Base-by-base conservation (phyloP, 1,140 invertebrate species). In the Aleiodes sp. region DNA sequence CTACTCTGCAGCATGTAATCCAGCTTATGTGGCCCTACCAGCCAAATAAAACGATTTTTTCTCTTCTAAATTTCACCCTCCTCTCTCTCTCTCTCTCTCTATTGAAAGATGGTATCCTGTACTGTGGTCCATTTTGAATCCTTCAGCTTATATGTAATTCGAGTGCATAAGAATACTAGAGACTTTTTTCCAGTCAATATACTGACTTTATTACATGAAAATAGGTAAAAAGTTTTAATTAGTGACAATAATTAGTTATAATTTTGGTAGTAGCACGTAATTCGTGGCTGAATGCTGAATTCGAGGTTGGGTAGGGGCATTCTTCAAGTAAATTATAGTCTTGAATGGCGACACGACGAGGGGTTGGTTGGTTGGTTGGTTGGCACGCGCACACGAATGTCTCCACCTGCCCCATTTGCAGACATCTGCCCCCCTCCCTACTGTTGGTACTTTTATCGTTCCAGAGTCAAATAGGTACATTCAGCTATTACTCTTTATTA, bases 261-360 rank as follows among this genome's bases (percentile, higher is more conserved):
- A n/a, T 35, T 60, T 60, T 57, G n/a, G 4, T 26, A 33, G 16
- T 26, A 21, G 16, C 26, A 52, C 46, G 46, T 52, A 16, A 43
- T 8, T 43, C 39, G 26, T 24, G 46, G 21, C 74, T 80, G 77
- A 78, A 80, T 78, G 75, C 77, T 74, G 68, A 52, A 71, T 72
- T 9, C 59, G 39, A 52, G 6, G 62, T 14, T 62, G 46, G 46
- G 26, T 41, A 60, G 63, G 78, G 78, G 81, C 78, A 86, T 86
- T 86, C 85, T 86, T 86, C 82, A 83, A 86, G 85, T 86, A 86
- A 86, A 86, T 86, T 86, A 86, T 86, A 85, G 85, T 85, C 83
- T 86, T 84, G 83, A 86, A 86, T 86, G 83, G 81, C 76, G 65
- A 69, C 83, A 61, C 82, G 80, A 76, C 80, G 75, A 84, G 85